Conservation (phyloP, 2,113 vertebrate species). For the Etheostoma cragini region DNA sequence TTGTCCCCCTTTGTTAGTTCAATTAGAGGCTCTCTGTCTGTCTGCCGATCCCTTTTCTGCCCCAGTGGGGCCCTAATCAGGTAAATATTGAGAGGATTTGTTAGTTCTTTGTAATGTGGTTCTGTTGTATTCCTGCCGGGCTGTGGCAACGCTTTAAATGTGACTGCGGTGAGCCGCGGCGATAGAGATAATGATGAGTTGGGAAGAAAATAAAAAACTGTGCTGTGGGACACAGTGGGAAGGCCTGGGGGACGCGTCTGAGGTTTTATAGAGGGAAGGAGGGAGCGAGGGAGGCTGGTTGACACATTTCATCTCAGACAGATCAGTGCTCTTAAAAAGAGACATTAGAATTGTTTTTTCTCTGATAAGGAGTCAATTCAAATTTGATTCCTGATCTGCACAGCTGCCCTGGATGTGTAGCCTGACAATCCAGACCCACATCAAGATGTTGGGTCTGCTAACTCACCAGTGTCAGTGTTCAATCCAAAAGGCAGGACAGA, state of each 20-base stretch:
- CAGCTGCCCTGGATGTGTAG: background rate
- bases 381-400: background rate
- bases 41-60: background rate
- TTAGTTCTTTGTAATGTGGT: conserved; percentile 35
- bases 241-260: conserved; percentile 22
- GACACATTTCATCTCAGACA: background rate
- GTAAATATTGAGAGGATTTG: conserved; percentile 59
- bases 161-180: background rate
- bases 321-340: background rate
- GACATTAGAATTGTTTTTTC: background rate
- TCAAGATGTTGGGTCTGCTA: too few species aligned
- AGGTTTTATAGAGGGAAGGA: conserved; percentile 14
- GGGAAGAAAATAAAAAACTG: background rate
- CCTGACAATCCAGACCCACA: too few species aligned
- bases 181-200: conserved; percentile 53
- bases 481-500: too few species aligned
- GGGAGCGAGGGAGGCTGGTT: conserved; percentile 2
- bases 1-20: conserved; percentile 9
- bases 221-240: conserved; percentile 21
- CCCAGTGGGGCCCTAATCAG: conserved; percentile 37
- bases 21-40: conserved; percentile 21
- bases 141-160: background rate
- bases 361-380: conserved; percentile 20
- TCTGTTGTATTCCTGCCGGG: conserved; percentile 7
- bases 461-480: too few species aligned